Evolutionary conservation across 2,113 vertebrate genomes (phyloP).

Genomic region (Heterotis niloticus): DNA sequence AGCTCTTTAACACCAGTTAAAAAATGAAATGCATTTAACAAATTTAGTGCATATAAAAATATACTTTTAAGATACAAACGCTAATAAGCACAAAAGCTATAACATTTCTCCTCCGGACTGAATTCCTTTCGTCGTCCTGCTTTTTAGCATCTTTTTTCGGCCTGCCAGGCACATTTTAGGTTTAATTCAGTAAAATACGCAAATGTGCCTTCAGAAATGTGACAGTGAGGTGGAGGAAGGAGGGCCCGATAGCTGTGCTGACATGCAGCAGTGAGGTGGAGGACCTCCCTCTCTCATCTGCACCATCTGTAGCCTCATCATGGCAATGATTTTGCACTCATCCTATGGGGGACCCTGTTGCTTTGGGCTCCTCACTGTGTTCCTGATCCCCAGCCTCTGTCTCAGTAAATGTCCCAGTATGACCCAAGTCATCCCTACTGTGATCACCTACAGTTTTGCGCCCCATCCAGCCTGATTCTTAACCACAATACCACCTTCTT

Average conservation of each 20-base stretch:
- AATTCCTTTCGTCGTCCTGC: not conserved
- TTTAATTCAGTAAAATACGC: conserved; percentile 55
- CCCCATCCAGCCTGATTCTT: no score
- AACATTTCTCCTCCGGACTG: no score
- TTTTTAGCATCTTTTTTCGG: conserved; percentile 18
- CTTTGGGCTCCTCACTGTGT: not conserved
- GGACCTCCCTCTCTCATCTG: not conserved
- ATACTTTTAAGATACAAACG: no score
- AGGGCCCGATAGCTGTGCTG: conserved; percentile 30
- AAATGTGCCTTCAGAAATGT: conserved; percentile 41
- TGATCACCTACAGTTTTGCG: no score
- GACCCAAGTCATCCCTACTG: no score
- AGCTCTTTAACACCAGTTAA: no score
- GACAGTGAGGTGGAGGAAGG: conserved; percentile 39
- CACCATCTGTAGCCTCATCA: not conserved
- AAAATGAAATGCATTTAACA: no score
- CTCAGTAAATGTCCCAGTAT: no score
- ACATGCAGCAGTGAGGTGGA: not conserved
- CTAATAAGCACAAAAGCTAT: no score
- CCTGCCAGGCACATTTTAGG: conserved; percentile 36
- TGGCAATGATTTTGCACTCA: not conserved
- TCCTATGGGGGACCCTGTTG: not conserved
- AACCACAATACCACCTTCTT: no score
- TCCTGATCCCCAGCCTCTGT: no score
- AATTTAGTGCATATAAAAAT: no score